Percentiles rank a stretch among this genome's conserved stretches.
Conservation (phyloP, 2,888 invertebrate genomes). For the Syrista parreyssii region DNA sequence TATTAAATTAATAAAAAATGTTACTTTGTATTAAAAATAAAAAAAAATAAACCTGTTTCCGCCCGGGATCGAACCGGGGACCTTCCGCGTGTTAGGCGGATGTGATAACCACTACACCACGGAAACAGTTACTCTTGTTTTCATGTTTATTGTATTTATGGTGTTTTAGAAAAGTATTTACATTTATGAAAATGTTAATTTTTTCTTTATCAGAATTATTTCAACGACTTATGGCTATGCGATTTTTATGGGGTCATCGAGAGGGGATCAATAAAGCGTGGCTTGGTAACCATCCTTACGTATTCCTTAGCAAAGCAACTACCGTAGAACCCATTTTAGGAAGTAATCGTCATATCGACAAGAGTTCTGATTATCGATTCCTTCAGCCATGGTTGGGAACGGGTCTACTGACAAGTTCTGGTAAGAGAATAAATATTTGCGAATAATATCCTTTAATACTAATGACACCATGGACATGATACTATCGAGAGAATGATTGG, state of each 20-base stretch:
- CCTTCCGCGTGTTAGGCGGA: slow-evolving; percentile 85
- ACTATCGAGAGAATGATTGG: background rate
- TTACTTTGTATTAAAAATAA: background rate
- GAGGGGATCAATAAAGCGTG: slow-evolving; percentile 69
- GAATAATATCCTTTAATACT: background rate
- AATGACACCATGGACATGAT: background rate
- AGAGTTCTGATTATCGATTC: slow-evolving; percentile 71
- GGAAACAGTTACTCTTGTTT: slow-evolving; percentile 69
- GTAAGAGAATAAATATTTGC: slow-evolving; percentile 38
- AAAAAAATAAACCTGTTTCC: slow-evolving; percentile 10
- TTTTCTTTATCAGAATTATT: slow-evolving; percentile 65
- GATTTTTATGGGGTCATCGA: slow-evolving; percentile 67
- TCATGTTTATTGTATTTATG: background rate
- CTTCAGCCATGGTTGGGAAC: slow-evolving; percentile 72
- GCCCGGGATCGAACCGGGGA: slow-evolving; percentile 18
- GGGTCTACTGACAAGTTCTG: slow-evolving; percentile 70
- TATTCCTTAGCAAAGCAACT: slow-evolving; percentile 68
- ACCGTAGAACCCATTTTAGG: slow-evolving; percentile 70
- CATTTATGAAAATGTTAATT: background rate
- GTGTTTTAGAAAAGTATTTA: background rate
- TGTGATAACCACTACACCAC: slow-evolving; percentile 93
- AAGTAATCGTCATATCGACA: slow-evolving; percentile 71
- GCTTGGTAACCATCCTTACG: slow-evolving; percentile 67
- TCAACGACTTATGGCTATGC: slow-evolving; percentile 67
- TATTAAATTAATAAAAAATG: background rate